Evolutionary conservation across 2,888 invertebrate species (phyloP).

Genomic region (Pinctada fucata): DNA sequence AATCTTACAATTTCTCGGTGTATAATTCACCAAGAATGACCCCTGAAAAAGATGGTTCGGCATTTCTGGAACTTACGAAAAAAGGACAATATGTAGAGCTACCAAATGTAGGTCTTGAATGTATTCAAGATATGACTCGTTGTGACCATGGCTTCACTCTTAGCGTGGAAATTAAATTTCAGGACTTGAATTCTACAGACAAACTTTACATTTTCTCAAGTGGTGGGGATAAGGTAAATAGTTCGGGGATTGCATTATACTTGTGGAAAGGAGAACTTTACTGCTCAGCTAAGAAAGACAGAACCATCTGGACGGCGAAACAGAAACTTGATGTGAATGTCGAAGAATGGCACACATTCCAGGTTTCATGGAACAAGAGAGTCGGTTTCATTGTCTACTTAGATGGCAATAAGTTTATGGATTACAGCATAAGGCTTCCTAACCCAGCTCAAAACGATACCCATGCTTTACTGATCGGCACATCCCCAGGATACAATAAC

Average conservation of each 20-base stretch:
- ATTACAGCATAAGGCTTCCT: constrained; percentile 29
- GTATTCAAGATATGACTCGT: constrained; percentile 52
- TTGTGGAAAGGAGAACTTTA: constrained; percentile 48
- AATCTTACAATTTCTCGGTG: constrained; percentile 56
- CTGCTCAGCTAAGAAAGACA: constrained; percentile 54
- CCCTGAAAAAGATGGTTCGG: no score
- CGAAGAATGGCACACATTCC: constrained; percentile 48
- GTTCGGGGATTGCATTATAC: constrained; percentile 56
- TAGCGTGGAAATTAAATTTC: constrained; percentile 53
- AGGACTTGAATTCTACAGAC: constrained; percentile 40
- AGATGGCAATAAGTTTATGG: constrained; percentile 47
- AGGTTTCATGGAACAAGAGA: constrained; percentile 50
- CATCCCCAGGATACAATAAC: constrained; percentile 40
- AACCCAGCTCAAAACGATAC: constrained; percentile 38
- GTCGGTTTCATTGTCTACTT: constrained; percentile 47
- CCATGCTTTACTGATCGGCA: constrained; percentile 53
- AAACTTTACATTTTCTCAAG: constrained; percentile 61
- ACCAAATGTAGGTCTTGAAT: constrained; percentile 51
- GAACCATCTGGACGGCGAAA: constrained; percentile 43
- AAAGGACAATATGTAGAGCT: constrained; percentile 57
- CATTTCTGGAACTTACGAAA: no score
- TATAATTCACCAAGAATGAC: constrained; percentile 57
- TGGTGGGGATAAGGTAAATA: constrained; percentile 52
- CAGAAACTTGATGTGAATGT: constrained; percentile 39
- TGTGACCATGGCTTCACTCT: constrained; percentile 60